Evolutionary conservation across 1,140 invertebrate genomes (phyloP), one percentile per base, ranked within the genome.

Genomic region (Streblospio benedicti): DNA sequence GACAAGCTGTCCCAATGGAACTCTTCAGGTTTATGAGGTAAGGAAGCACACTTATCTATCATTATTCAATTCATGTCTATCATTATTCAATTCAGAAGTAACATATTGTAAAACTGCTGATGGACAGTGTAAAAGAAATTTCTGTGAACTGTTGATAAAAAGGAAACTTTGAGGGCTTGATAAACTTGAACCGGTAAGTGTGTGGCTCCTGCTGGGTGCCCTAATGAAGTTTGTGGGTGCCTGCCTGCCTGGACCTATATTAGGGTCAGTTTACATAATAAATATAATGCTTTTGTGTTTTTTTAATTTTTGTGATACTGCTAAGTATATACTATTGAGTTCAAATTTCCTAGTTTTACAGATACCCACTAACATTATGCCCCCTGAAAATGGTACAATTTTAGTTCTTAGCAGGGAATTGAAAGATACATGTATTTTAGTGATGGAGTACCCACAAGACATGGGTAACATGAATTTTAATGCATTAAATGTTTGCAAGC

Each of bases 1-100:
- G 71, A 2, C 76, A 80, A 38, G 81, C 81, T 56, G 74, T 87
- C 49, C 86, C 86, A 25, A 65, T 75, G 1, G 86, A 88, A 71
- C 71, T 87, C 3, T 70, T 66, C 51, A 62, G 51, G 41, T 69
- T 63, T 45, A 50, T 76, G 25, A 69, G 60, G 71, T 73, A 63
- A 27, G n/a, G 1, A 49, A 6, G 28, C 16, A 32, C n/a, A 23
- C 25, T 30, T 33, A 23, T 20, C 5, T 56, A 12, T 51, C 18
- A 28, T 57, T 55, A 20, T 32, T 12, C 2, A 44, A 18, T 56
- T 59, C 9, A 33, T 23, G 27, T 28, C 53, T 55, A 14, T 49
- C 45, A 49, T 12, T 49, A 49, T 16, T 9, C 32, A 1, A 1
- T 52, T 23, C 12, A 52, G 12, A 2, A 16, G 31, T 51, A 16